Percentiles rank a stretch among this genome's conserved stretches.
These are phyloP conservation scores for Nothocercus nigrocapillus DNA, from an alignment of 2,113 vertebrate genomes.

Conservation along the genomic window DNA sequence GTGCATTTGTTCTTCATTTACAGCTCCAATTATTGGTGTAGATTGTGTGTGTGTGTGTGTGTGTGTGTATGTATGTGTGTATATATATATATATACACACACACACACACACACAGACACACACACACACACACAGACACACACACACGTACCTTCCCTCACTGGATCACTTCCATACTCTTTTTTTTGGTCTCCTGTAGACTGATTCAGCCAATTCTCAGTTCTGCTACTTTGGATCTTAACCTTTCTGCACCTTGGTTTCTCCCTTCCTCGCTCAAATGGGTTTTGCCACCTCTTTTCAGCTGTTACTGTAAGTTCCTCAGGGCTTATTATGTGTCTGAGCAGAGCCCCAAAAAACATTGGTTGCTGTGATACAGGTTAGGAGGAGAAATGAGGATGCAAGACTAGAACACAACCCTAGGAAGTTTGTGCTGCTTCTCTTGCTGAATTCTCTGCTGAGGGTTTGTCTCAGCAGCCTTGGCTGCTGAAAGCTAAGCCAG, in stretches of 20 bases:
- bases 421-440: not conserved
- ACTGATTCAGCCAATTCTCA: conserved; percentile 6
- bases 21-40: conserved; percentile 16
- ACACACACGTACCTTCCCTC: not conserved
- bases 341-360: not conserved
- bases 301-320: not conserved
- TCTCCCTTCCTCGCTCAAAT: not conserved
- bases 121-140: too few species aligned
- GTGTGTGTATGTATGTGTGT: too few species aligned
- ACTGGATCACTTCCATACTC: conserved; percentile 17
- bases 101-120: not conserved
- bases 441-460: conserved; percentile 12
- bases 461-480: not conserved
- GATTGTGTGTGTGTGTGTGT: too few species aligned
- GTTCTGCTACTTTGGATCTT: not conserved
- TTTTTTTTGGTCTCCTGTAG: conserved; percentile 24
- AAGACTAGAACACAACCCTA: not conserved
- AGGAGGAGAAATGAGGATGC: not conserved
- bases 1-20: conserved; percentile 35
- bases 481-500: conserved; percentile 35
- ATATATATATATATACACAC: too few species aligned
- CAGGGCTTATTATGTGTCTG: not conserved
- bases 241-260: not conserved
- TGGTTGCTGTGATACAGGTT: not conserved
- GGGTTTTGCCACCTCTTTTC: not conserved